A percentile compares a stretch with the other conserved stretches of the same genome.
Conservation (phyloP, 2,113 vertebrate genomes). For the Macquaria ambigua region DNA sequence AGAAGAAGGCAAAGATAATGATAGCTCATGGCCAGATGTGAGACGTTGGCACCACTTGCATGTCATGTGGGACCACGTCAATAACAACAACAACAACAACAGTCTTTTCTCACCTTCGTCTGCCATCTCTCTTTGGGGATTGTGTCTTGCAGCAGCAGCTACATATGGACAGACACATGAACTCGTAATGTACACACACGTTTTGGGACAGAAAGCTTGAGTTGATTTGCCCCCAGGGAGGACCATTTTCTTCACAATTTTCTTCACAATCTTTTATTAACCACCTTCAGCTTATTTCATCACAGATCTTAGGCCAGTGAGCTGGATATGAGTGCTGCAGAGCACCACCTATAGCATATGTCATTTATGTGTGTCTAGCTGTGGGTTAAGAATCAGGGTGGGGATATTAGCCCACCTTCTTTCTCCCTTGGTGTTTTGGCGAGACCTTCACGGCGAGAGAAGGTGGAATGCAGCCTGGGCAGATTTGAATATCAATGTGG, state of each 20-base stretch:
- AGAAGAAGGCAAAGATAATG: conserved; percentile 83
- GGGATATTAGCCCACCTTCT: conserved; percentile 29
- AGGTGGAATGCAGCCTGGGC: conserved; percentile 59
- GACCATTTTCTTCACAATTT: conserved; percentile 13
- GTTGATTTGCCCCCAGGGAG: neutral
- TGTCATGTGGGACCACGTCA: conserved; percentile 73
- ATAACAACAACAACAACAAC: conserved; percentile 66
- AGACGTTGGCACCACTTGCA: conserved; percentile 67
- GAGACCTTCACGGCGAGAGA: conserved; percentile 61
- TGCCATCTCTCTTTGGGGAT: conserved; percentile 17
- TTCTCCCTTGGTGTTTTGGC: conserved; percentile 34
- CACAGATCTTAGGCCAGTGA: conserved; percentile 14
- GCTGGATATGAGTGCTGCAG: conserved; percentile 8
- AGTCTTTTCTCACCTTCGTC: conserved; percentile 45
- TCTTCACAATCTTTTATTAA: conserved; percentile 23
- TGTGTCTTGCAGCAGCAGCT: conserved; percentile 14
- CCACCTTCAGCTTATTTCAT: conserved; percentile 7
- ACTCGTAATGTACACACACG: neutral
- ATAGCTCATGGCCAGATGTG: conserved; percentile 83
- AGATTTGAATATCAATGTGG: conserved; percentile 85
- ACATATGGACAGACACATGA: neutral
- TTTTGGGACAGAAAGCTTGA: neutral
- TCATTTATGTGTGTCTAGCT: conserved; percentile 30
- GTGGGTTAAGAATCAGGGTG: conserved; percentile 49
- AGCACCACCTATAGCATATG: conserved; percentile 13